Evolutionary conservation across 2,797 vertebrate genomes (phyloP).

Genomic region (Phaenicophaeus curvirostris): DNA sequence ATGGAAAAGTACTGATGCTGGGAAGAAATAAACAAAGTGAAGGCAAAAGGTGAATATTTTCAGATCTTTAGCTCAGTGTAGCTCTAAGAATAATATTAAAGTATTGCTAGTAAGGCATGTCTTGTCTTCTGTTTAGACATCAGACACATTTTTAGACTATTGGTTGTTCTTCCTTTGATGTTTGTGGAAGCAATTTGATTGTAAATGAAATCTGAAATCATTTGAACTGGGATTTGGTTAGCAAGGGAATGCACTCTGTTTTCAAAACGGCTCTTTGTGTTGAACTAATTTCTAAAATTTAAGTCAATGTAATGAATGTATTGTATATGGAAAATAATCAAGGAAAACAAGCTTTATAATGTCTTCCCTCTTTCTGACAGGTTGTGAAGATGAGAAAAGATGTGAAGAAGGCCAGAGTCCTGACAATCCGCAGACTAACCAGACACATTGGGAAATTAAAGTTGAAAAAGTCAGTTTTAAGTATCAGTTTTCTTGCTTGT

Average conservation of each 20-base stretch:
- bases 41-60: slow-evolving; percentile 14
- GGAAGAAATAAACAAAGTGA: not conserved
- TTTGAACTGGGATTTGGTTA: not conserved
- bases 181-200: slow-evolving; percentile 49
- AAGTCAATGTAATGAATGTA: not conserved
- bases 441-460: slow-evolving; percentile 86
- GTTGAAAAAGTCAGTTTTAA: slow-evolving; percentile 85
- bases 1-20: not conserved
- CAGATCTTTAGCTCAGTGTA: not conserved
- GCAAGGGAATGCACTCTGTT: not conserved
- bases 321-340: not conserved
- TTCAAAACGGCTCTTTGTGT: not conserved
- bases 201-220: not conserved
- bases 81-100: slow-evolving; percentile 46
- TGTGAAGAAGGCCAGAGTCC: slow-evolving; percentile 88
- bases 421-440: slow-evolving; percentile 88
- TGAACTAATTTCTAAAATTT: not conserved
- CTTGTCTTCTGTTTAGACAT: slow-evolving; percentile 46
- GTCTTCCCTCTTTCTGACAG: slow-evolving; percentile 70
- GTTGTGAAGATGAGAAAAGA: slow-evolving; percentile 97
- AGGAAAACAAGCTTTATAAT: not conserved
- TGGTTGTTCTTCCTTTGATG: slow-evolving; percentile 36
- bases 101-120: slow-evolving; percentile 18
- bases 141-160: slow-evolving; percentile 42
- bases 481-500: not conserved